Base-by-base conservation (phyloP, 1,140 invertebrate species). In the Lerema accius region DNA sequence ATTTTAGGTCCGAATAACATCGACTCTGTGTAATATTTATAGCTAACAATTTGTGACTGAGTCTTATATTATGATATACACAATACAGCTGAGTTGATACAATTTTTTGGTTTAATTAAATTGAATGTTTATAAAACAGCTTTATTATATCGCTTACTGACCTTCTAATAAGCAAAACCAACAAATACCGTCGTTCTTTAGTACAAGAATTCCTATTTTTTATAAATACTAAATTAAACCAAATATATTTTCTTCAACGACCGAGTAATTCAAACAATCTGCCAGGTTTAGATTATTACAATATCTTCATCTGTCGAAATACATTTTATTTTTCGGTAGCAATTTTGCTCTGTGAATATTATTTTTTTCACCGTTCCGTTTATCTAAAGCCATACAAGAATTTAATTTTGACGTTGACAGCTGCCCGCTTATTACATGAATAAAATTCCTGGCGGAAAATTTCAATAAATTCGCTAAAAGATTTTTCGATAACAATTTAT, bases 341-440 rank as follows among this genome's bases (percentile, higher is more conserved):
- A 39, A 39, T 59, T 37, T 37, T 37, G 17, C 13, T 48, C 16
- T 59, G 46, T 15, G 19, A 59, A 48, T 48, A 59, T 58, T 59
- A 37, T 59, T 53, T 46, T 45, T 19, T 50, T 73, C 73, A 14
- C 17, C 32, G 43, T 48, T 13, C 71, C 66, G 66, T 73, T 74
- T 68, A 58, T 64, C 51, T 60, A 69, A 76, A 67, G 65, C 71
- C 68, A 63, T 71, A 68, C 61, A 78, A 68, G 63, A 78, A 76
- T 78, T 76, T 78, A 76, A 78, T 78, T 76, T 76, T 53, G 50
- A 63, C 69, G 73, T 74, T 76, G 69, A 75, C 73, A 76, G 67
- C 68, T 67, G 58, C 65, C 67, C 65, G 63, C 65, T 73, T 74
- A 73, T 69, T 67, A 69, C 42, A 65, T 49, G 67, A 71, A 56